Evolutionary conservation across 1,140 invertebrate species (phyloP), one percentile per base, ranked within the genome.

Genomic region (Diachasma alloeum): DNA sequence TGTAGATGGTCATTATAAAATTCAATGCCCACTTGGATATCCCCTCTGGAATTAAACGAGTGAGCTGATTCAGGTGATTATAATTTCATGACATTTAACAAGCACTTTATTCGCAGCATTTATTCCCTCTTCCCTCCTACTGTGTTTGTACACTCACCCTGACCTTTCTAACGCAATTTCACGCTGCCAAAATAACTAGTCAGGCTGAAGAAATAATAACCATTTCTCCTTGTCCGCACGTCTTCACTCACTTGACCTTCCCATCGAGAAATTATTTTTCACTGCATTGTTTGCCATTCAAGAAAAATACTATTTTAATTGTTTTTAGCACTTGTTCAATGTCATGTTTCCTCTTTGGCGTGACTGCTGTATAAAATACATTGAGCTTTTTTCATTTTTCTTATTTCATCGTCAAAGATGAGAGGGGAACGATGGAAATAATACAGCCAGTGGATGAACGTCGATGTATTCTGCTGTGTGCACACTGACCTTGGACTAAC

Each of bases 241-340:
- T 24, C 19, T 63, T 63, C 59, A 26, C 59, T 63, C 19, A 63
- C 24, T 74, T 74, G 53, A 19, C 53, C 53, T 74, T 31, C 59
- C 48, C n/a, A 22, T 17, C 4, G 37, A 19, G 59, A 66, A 44
- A 13, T 42, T 13, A 4, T 26, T 63, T 26, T 63, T 4, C 24
- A 11, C 19, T 15, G 24, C 48, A 31, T 63, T 63, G n/a, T 17
- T 37, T 10, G n/a, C 59, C 31, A 53, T 42, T 1, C n/a, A 24
- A 63, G 37, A 74, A 37, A 56, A 72, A 59, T 31, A 46, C 56
- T 22, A 74, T 66, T 72, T 59, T 66, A 63, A 74, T 74, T 63
- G 39, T 74, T 74, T 31, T 56, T 44, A n/a, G 10, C 39, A 13
- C 24, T 63, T 24, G 36, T 17, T 74, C 72, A 74, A 74, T 74